A percentile compares a stretch with the other conserved stretches of the same genome.
phyloP scores from a whole-genome alignment of 2,888 invertebrate genomes.

The Rhamnusium bicolor region DNA sequence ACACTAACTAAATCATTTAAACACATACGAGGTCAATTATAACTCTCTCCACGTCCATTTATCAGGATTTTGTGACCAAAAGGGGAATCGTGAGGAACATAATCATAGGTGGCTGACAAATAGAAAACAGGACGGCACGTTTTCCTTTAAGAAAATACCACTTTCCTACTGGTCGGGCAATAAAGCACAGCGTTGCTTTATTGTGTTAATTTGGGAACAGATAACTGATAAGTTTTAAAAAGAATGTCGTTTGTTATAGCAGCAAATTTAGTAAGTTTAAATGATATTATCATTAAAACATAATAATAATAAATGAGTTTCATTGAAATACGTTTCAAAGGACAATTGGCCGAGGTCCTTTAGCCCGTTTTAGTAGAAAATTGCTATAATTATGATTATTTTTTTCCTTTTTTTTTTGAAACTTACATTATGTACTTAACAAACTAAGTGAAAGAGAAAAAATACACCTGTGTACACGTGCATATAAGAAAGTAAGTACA shows the following conservation, averaged over 20 bases:
- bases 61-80: conserved; percentile 54
- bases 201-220: not conserved
- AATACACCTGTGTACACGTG: too few species aligned
- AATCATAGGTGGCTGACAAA: conserved; percentile 24
- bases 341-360: too few species aligned
- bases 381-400: too few species aligned
- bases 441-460: too few species aligned
- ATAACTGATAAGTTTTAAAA: not conserved
- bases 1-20: conserved; percentile 40
- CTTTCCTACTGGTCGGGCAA: not conserved
- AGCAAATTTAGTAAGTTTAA: too few species aligned
- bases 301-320: too few species aligned
- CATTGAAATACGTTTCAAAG: too few species aligned
- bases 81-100: conserved; percentile 40
- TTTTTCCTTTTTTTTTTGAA: too few species aligned
- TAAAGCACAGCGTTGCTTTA: not conserved
- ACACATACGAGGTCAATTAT: conserved; percentile 23
- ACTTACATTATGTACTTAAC: too few species aligned
- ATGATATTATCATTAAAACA: too few species aligned
- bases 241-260: not conserved
- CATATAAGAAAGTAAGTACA: too few species aligned
- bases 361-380: too few species aligned
- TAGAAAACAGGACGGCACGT: conserved; percentile 5
- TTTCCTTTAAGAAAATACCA: not conserved
- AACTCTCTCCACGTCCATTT: conserved; percentile 44